These are phyloP conservation scores for Prietella phreatophila DNA, from an alignment of 2,113 vertebrate species.

Conservation along the genomic window DNA sequence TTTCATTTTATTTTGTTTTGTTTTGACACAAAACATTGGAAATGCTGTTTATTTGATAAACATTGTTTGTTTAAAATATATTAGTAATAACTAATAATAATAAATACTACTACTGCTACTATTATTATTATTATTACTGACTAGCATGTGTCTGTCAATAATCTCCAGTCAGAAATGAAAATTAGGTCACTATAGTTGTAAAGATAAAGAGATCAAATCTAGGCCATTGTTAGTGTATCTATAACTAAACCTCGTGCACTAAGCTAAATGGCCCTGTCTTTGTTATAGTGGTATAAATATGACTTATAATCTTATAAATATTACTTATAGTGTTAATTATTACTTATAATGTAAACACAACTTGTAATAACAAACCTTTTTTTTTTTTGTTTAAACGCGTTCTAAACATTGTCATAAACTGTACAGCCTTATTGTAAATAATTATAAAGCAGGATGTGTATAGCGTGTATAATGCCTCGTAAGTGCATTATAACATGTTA, in stretches of 20 bases:
- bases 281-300: neutral
- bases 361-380: neutral
- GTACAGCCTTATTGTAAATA: neutral
- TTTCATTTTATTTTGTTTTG: neutral
- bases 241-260: neutral
- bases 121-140: neutral
- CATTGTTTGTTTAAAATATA: neutral
- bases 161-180: neutral
- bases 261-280: too few species aligned
- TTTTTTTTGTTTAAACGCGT: neutral
- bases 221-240: neutral
- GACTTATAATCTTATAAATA: neutral
- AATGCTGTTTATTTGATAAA: neutral
- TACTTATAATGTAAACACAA: neutral
- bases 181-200: neutral
- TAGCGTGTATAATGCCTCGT: neutral
- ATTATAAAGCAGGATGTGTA: neutral
- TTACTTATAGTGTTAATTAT: neutral
- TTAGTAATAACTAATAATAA: neutral
- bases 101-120: too few species aligned
- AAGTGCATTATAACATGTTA: neutral
- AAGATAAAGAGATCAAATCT: neutral
- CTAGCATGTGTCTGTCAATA: neutral
- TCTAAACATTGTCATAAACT: neutral
- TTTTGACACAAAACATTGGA: neutral